Base-by-base conservation (phyloP, 2,113 vertebrate species). In the Epinephelus lanceolatus region DNA sequence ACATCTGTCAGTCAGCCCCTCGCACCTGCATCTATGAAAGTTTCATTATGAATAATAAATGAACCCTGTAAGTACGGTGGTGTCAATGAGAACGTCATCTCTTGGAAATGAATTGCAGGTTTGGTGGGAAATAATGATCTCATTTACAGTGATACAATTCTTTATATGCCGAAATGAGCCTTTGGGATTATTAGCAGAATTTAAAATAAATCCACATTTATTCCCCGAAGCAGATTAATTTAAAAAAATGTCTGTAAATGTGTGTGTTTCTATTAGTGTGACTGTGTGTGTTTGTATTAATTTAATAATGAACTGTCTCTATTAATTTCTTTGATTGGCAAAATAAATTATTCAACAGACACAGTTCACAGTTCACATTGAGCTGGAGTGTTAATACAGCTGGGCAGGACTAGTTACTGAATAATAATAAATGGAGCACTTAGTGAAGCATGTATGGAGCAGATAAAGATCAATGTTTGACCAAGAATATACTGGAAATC, bases 31-130 rank as follows among this genome's bases (percentile, higher is more conserved):
- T 55, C 62, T 78, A 5, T 80, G 66, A 73, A 77, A 85, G 59
- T 91, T 89, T 88, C 70, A 60, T 23, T 68, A 70, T 88, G 61
- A 89, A 51, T 68, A 76, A 81, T 65, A 62, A 47, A 60, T 66
- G 19, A 89, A 74, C 40, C 74, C 25, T 57, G 15, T 42, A 75
- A 45, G 47, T 30, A 47, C 40, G 0, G 6, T 14, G 27, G 14
- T n/a, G 47, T 84, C 71, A 68, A 52, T 51, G 19, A 19, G 33
- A 76, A 23, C 25, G 59, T 56, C 25, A 30, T 76, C n/a, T 71
- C 19, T 37, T 17, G 14, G n/a, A 77, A 90, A 81, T 73, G 3
- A 76, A 80, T 78, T 12, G n/a, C 30, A 45, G 3, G 18, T 85
- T 71, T 76, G 2, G 12, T 77, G n/a, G 33, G 15, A 47, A 72